Percentiles rank a stretch among this genome's conserved stretches.
Evolutionary conservation across 2,888 invertebrate species (phyloP).

Genomic region (Acanthoscelides obtectus): DNA sequence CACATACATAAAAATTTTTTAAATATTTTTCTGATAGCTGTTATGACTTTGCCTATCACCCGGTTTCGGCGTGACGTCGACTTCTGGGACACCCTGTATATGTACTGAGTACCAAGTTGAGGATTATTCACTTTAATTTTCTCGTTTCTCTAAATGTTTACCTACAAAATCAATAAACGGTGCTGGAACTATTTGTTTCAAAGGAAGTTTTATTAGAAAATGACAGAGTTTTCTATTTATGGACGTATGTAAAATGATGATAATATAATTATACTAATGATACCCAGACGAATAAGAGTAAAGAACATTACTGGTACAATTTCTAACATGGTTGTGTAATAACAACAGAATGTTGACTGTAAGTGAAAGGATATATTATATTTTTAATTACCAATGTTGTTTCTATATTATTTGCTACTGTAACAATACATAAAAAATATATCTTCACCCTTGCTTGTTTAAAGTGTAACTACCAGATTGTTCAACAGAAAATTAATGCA

Average conservation of each 20-base stretch:
- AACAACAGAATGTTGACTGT: neutral
- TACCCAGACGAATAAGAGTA: neutral
- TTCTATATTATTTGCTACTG: neutral
- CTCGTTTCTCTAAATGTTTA: no score
- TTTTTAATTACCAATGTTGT: neutral
- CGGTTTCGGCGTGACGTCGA: no score
- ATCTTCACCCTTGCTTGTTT: no score
- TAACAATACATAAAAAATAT: neutral
- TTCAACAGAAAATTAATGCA: no score
- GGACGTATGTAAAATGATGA: neutral
- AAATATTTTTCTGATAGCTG: no score
- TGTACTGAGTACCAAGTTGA: no score
- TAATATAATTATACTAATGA: neutral
- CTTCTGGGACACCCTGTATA: no score
- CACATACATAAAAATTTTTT: no score
- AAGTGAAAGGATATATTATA: neutral
- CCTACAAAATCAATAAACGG: no score
- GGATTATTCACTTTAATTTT: no score
- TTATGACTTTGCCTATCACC: no score
- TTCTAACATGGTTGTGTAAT: neutral
- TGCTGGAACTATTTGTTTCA: no score
- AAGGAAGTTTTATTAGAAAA: neutral
- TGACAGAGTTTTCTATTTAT: neutral
- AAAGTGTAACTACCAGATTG: neutral
- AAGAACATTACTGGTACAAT: neutral